Conservation (phyloP, 2,888 invertebrate species). For the Bruchidius siliquastri region DNA sequence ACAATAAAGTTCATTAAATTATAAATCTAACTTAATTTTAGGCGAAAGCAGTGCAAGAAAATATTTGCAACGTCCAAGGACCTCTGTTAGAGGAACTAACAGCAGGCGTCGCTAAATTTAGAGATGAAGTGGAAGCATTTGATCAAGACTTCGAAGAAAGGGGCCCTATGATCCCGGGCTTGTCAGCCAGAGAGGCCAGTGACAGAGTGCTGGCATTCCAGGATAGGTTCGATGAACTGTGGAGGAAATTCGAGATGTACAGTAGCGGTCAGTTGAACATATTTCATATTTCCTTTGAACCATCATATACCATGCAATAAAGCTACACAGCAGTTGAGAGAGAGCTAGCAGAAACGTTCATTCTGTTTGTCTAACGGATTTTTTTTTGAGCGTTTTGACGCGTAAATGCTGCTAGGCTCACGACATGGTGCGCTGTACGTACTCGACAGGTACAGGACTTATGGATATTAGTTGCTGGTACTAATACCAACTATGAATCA, state of each 20-base stretch:
- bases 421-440: too few relatives aligned
- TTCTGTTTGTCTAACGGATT: too few relatives aligned
- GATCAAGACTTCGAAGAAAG: constrained; percentile 67
- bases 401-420: too few relatives aligned
- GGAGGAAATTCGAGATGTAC: constrained; percentile 77
- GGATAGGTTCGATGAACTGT: constrained; percentile 76
- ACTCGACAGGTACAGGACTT: too few relatives aligned
- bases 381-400: too few relatives aligned
- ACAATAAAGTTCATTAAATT: too few relatives aligned
- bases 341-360: too few relatives aligned
- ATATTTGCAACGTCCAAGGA: constrained; percentile 69
- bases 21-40: constrained; percentile 24
- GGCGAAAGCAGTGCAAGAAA: constrained; percentile 67
- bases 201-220: constrained; percentile 74
- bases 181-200: constrained; percentile 81
- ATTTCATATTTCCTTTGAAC: constrained; percentile 5
- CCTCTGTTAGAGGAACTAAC: constrained; percentile 68
- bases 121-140: constrained; percentile 62
- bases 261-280: constrained; percentile 48
- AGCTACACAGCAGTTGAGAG: too few relatives aligned
- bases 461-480: too few relatives aligned
- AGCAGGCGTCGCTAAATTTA: constrained; percentile 64
- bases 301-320: too few relatives aligned
- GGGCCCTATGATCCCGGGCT: constrained; percentile 82
- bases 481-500: too few relatives aligned